phyloP scores from a whole-genome alignment of 2,797 vertebrate species.

The Pithecia hirsuta region DNA sequence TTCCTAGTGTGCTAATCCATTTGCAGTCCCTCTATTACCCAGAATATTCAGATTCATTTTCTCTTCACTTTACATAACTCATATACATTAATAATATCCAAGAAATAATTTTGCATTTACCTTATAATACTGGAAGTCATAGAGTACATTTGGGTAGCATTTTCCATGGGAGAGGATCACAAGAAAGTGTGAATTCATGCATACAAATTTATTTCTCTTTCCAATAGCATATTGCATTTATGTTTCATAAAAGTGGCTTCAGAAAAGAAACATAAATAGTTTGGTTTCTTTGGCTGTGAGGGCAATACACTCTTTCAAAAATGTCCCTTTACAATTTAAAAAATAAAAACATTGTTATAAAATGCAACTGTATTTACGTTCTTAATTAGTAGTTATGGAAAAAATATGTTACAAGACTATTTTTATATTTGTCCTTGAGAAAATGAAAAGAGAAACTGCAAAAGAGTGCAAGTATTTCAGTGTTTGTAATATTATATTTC shows the following conservation, averaged over 20 bases:
- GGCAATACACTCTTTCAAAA: not conserved
- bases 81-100: not conserved
- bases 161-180: slow-evolving; percentile 8
- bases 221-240: not conserved
- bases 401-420: not conserved
- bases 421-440: not conserved
- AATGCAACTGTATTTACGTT: not conserved
- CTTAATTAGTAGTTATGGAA: not conserved
- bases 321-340: not conserved
- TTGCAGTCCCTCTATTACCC: not conserved
- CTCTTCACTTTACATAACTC: not conserved
- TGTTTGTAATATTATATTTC: not conserved
- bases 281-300: not conserved
- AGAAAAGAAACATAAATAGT: not conserved
- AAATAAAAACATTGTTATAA: not conserved
- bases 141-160: not conserved
- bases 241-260: not conserved
- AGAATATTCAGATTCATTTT: not conserved
- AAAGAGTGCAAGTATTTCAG: not conserved
- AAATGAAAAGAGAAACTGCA: not conserved
- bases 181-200: not conserved
- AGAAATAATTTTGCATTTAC: slow-evolving; percentile 13
- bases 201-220: not conserved
- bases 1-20: not conserved
- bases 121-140: not conserved